Evolutionary conservation across 2,888 invertebrate species (phyloP), one percentile per base, ranked within the genome.

Genomic region (Heliconius ethilla): DNA sequence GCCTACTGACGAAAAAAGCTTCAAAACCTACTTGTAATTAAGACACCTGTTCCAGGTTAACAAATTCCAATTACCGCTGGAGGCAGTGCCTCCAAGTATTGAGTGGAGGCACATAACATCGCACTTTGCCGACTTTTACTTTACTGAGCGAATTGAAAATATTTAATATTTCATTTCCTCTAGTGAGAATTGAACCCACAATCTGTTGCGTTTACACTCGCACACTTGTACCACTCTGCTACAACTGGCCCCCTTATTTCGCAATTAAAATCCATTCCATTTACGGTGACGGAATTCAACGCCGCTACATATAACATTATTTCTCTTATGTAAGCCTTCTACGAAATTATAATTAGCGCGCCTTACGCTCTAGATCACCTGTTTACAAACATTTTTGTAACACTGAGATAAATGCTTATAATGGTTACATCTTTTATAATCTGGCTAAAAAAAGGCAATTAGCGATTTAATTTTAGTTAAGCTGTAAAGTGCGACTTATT

Each of bases 341-440:
- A 45, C 63, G 63, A 40, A 74, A 74, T 65, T 27, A 63, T 74
- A 40, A 74, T 74, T 62, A 45, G 15, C 63, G n/a, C 27, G 5
- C 45, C 63, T 62, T 74, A 74, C 74, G 74, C 74, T 74, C 74
- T 74, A 65, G 18, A 74, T 65, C 63, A 74, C 74, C 65, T 74
- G 74, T 74, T 74, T 74, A 74, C 74, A 45, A 74, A 74, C 74
- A 74, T 45, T 74, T 63, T 74, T 27, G 63, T 74, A 74, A 74
- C 27, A 13, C 40, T 63, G 18, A 74, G 22, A 45, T 65, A 63
- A 74, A 40, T 27, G 37, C 22, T 40, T 15, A 29, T 70, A 37
- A 27, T 22, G 18, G 6, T 70, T 70, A 15, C 11, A 45, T 40
- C 25, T 45, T 27, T 27, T 9, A 22, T 27, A 18, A 70, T 7